Percentiles rank a stretch among this genome's conserved stretches.
phyloP scores from a whole-genome alignment of 2,888 invertebrate species.

The Lamellibrachia satsuma region DNA sequence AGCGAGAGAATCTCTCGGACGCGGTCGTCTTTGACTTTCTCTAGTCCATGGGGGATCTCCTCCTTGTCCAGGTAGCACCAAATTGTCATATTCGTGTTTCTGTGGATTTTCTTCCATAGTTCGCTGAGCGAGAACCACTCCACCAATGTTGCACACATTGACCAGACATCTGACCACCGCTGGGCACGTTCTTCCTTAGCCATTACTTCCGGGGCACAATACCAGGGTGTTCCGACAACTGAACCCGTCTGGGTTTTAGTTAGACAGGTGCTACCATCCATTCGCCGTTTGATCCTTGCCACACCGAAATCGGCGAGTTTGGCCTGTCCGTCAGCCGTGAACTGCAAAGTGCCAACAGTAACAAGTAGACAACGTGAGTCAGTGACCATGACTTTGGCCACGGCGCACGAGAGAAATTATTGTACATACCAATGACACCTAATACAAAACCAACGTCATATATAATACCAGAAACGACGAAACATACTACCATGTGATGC shows the following conservation, averaged over 20 bases:
- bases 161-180: not conserved
- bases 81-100: not conserved
- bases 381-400: too few relatives aligned
- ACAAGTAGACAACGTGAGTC: not conserved
- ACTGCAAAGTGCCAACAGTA: not conserved
- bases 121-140: not conserved
- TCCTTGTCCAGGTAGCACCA: not conserved
- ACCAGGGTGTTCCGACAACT: not conserved
- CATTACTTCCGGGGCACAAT: not conserved
- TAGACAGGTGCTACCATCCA: not conserved
- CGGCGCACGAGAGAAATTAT: too few relatives aligned
- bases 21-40: not conserved
- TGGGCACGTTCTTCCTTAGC: not conserved
- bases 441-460: too few relatives aligned
- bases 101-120: not conserved
- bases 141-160: conserved; percentile 1
- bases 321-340: not conserved
- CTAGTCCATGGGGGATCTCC: not conserved
- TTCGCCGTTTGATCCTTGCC: not conserved
- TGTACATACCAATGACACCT: too few relatives aligned
- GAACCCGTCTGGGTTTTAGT: not conserved
- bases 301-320: not conserved
- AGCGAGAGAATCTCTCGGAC: not conserved
- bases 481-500: too few relatives aligned
- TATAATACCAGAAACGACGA: too few relatives aligned